Base-by-base conservation (phyloP, 2,797 vertebrate species). In the Craterocephalus amniculus region DNA sequence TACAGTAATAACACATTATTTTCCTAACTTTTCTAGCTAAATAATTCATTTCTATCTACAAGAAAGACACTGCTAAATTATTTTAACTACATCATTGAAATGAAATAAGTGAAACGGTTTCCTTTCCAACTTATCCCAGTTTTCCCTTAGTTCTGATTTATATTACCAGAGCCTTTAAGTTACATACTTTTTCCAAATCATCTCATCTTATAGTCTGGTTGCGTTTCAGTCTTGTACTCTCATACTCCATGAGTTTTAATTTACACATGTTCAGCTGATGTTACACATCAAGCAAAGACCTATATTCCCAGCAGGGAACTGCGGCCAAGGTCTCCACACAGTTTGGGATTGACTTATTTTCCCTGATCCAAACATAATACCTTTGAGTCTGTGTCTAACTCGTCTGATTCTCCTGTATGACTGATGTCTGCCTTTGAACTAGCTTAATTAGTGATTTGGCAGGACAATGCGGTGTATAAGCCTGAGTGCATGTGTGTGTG, bases 231-330 rank as follows among this genome's bases (percentile, higher is more conserved):
- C 36, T 14, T 31, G 4, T 34, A 24, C 32, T 69, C 32, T 36
- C 27, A 22, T 38, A 34, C 27, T 7, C 10, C 2, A 26, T 55
- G 57, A 20, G 6, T 56, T 26, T 26, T 67, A 31, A 48, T 60
- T 54, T 74, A 45, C 22, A 88, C 91, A 0, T 75, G 95, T 94
- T 68, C 27, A 29, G 38, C n/a, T 71, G 48, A 77, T 70, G 35
- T 58, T 38, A 18, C 3, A 48, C n/a, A 73, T 76, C 31, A 74
- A 72, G 18, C 14, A 38, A 59, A 56, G 57, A 45, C 4, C 16
- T 16, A 54, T 58, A 54, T 61, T 71, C 61, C 55, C 64, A 35
- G 7, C 20, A 55, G 48, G 63, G 49, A 64, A 67, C 22, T 31
- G 32, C 40, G 34, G 79, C 73, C 54, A 62, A 72, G 51, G 59